A percentile compares a stretch with the other conserved stretches of the same genome.
Conservation (phyloP, 2,113 vertebrate species). For the Mastomys natalensis region DNA sequence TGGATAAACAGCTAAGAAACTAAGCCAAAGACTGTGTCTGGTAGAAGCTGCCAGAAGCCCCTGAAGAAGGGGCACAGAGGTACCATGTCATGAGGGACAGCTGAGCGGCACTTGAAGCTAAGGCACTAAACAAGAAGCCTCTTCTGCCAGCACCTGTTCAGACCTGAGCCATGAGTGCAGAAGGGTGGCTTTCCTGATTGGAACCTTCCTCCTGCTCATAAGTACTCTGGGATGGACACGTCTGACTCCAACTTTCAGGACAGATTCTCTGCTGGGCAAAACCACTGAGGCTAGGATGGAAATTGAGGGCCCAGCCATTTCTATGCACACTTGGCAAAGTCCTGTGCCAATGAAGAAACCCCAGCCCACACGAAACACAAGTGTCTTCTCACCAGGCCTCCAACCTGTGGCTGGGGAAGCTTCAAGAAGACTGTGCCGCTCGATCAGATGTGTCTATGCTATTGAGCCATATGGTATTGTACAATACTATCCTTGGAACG, state of each 20-base stretch:
- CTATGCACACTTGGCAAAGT: rapidly evolving
- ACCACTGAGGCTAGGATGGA: too few species aligned
- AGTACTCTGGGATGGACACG: too few species aligned
- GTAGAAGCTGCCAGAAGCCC: background rate
- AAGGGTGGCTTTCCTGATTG: background rate
- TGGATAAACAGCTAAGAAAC: background rate
- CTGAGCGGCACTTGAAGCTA: background rate
- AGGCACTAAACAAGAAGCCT: rapidly evolving
- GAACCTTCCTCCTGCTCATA: rapidly evolving
- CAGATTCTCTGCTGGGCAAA: rapidly evolving
- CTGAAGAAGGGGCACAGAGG: too few species aligned
- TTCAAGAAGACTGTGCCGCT: rapidly evolving
- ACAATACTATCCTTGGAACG: background rate
- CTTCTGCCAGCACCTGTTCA: background rate
- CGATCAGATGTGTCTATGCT: background rate
- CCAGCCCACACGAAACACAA: background rate
- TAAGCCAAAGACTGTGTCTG: background rate
- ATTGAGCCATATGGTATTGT: too few species aligned
- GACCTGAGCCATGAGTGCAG: background rate
- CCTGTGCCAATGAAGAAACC: background rate
- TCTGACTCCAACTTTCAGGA: too few species aligned
- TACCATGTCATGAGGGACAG: too few species aligned
- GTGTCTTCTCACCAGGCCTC: background rate
- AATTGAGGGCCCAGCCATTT: background rate
- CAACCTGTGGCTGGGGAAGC: rapidly evolving